phyloP scores from a whole-genome alignment of 2,888 invertebrate species.

The Rhimphoctona megacephalus region DNA sequence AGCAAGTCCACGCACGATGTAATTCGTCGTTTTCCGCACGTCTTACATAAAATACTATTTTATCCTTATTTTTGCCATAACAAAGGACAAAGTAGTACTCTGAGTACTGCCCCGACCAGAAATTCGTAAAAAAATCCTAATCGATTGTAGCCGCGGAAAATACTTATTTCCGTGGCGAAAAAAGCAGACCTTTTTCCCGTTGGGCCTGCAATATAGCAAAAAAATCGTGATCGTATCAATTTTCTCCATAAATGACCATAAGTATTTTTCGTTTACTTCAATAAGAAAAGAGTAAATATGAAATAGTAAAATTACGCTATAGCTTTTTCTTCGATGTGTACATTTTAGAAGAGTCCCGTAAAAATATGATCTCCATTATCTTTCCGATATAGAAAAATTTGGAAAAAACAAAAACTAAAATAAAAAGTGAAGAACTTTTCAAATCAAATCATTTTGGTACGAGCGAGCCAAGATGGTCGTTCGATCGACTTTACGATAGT shows the following conservation, averaged over 20 bases:
- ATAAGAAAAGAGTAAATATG: conserved; percentile 14
- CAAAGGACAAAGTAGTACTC: not conserved
- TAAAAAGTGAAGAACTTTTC: not conserved
- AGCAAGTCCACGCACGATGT: too few relatives aligned
- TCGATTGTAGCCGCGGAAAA: not conserved
- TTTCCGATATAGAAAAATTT: not conserved
- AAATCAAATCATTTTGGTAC: not conserved
- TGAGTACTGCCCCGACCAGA: conserved; percentile 20
- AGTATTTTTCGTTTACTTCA: not conserved
- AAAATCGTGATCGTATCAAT: not conserved
- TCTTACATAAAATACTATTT: too few relatives aligned
- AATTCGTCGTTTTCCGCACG: too few relatives aligned
- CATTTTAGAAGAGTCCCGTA: conserved; percentile 6
- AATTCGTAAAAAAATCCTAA: conserved; percentile 9
- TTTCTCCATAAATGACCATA: not conserved
- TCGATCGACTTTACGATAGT: not conserved
- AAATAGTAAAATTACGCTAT: conserved; percentile 36
- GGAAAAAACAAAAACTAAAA: not conserved
- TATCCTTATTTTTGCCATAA: not conserved
- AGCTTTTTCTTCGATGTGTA: conserved; percentile 33
- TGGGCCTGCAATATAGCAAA: not conserved
- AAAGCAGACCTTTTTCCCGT: not conserved
- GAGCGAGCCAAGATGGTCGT: not conserved
- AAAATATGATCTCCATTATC: too few relatives aligned
- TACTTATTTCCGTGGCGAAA: too few relatives aligned